A percentile compares a stretch with the other conserved stretches of the same genome.
Conservation (phyloP, 2,113 vertebrate genomes). For the Oncorhynchus mykiss region DNA sequence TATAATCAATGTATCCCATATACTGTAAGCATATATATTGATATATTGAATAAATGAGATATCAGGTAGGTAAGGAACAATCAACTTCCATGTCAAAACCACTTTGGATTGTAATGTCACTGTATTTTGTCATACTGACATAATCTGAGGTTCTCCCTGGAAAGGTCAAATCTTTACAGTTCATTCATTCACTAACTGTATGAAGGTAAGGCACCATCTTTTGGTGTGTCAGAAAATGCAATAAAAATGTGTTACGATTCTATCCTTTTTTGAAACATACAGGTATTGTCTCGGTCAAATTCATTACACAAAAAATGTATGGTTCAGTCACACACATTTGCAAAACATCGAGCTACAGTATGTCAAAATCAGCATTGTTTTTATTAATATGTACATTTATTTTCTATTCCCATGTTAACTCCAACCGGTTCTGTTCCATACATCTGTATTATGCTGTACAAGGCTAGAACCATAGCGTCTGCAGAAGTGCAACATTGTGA, state of each 20-base stretch:
- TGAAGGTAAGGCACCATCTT: background rate
- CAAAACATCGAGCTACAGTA: background rate
- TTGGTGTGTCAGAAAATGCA: background rate
- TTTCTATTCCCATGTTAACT: background rate
- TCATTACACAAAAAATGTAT: too few relatives aligned
- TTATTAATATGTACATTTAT: background rate
- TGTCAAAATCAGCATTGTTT: background rate
- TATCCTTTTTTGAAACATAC: background rate
- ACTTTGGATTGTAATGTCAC: too few relatives aligned
- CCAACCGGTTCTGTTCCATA: background rate
- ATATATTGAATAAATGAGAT: too few relatives aligned
- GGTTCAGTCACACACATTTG: too few relatives aligned
- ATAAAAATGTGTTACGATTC: background rate
- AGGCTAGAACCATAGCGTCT: background rate
- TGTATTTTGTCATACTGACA: background rate
- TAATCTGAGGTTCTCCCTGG: background rate
- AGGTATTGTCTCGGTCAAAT: background rate
- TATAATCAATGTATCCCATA: background rate
- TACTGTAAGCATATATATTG: too few relatives aligned
- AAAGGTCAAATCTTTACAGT: background rate
- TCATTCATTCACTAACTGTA: background rate
- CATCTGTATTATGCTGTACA: background rate
- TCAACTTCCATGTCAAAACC: too few relatives aligned
- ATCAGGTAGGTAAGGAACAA: too few relatives aligned
- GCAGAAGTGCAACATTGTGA: too few relatives aligned